These are phyloP conservation scores for Lepidocyrtoides sp. DNA, from an alignment of 2,888 invertebrate species.

Conservation along the genomic window DNA sequence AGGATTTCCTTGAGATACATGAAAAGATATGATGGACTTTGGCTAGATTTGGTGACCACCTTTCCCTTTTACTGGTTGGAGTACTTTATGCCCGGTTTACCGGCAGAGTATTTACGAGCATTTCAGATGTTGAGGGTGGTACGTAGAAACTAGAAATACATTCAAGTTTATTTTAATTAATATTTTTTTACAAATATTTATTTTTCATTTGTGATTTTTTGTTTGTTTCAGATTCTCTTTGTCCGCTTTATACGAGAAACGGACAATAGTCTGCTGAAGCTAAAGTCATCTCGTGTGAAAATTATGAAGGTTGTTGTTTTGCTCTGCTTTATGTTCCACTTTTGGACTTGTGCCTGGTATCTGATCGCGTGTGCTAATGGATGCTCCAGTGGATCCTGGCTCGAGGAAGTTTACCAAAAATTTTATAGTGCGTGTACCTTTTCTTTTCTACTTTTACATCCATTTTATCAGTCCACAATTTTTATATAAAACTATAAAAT, in stretches of 20 bases:
- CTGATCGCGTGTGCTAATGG: constrained; percentile 81
- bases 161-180: neutral
- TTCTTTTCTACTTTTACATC: too few species aligned
- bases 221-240: constrained; percentile 82
- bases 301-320: constrained; percentile 82
- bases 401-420: constrained; percentile 63
- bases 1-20: constrained; percentile 78
- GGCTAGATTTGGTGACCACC: constrained; percentile 80
- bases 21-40: constrained; percentile 71
- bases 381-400: constrained; percentile 77
- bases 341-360: constrained; percentile 84
- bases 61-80: constrained; percentile 79
- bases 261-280: constrained; percentile 79
- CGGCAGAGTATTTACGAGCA: constrained; percentile 72
- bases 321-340: constrained; percentile 84
- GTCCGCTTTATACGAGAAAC: constrained; percentile 81
- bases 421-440: too few species aligned
- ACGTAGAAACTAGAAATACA: constrained; percentile 12
- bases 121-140: constrained; percentile 82
- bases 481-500: too few species aligned
- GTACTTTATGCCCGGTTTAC: neutral
- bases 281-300: constrained; percentile 81
- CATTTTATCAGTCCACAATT: too few species aligned
- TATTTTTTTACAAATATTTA: neutral
- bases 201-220: neutral